Base-by-base conservation (phyloP, 2,113 vertebrate genomes). In the Galbula dea region DNA sequence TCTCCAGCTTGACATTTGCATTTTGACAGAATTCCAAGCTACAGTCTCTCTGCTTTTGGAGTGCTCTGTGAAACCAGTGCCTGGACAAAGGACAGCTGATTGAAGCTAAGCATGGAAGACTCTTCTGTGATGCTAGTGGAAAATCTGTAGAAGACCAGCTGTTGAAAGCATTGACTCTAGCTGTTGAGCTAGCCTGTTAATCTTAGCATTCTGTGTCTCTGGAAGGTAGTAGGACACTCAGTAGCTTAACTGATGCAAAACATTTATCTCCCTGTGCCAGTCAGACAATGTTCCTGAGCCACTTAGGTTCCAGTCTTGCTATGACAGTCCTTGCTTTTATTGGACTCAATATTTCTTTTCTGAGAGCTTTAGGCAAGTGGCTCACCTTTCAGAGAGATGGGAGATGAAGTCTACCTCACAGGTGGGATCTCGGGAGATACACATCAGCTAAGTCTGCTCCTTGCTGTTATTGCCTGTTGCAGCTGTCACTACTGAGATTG, bases 401-500 rank as follows among this genome's bases (percentile, higher is more conserved):
- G 55, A 76, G 81, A 48, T 83, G 66, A 86, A 17, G 59, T 66
- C 61, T 27, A 41, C 22, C 49, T 92, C 87, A 81, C 51, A 18
- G 9, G 37, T 63, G 34, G 27, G 12, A 15, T 52, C 46, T 83
- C 49, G 51, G 71, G 65, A 72, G 74, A 30, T 1, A 4, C 83
- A 30, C 16, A 52, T 78, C 58, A 57, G 22, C 58, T 75, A 84
- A 86, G 39, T 61, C 43, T 88, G 46, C 37, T 89, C n/a, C 39
- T 59, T 91, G 59, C 61, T 94, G 52, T 90, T 93, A 57, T 45
- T 85, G 43, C 43, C 37, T 92, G 41, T 74, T 96, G 46, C 45
- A 90, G 68, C 72, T 89, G 90, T 88, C 89, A 71, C 72, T 16
- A 34, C 58, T 74, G 77, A 92, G 80, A 89, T 91, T 89, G 82